phyloP scores from a whole-genome alignment of 2,888 invertebrate genomes.

The Cactoblastis cactorum region DNA sequence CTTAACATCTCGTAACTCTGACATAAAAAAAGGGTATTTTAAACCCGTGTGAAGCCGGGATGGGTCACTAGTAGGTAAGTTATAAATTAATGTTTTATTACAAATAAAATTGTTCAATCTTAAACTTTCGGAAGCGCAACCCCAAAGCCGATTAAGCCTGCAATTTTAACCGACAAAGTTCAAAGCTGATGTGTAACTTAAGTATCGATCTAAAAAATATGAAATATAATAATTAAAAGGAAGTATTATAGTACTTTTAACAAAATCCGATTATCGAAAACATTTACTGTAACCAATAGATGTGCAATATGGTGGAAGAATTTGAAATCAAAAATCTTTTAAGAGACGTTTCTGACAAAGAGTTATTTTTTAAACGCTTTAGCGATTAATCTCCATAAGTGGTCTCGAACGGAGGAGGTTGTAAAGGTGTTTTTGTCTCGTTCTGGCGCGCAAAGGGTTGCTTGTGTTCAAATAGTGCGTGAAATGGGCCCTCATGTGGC shows the following conservation, averaged over 20 bases:
- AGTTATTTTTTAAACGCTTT: constrained; percentile 12
- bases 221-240: constrained; percentile 17
- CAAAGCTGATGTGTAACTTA: constrained; percentile 6
- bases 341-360: constrained; percentile 1
- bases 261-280: constrained; percentile 55
- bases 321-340: constrained; percentile 16
- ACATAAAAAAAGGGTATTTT: too few relatives aligned
- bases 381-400: constrained; percentile 21
- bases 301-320: constrained; percentile 47
- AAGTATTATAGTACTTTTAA: constrained; percentile 26
- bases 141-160: background rate
- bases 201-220: constrained; percentile 11
- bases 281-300: constrained; percentile 47
- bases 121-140: background rate
- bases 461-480: constrained; percentile 43
- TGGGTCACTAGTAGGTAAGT: too few relatives aligned
- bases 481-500: constrained; percentile 25
- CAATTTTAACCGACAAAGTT: constrained; percentile 2
- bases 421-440: constrained; percentile 16
- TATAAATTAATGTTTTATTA: too few relatives aligned
- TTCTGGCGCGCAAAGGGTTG: constrained; percentile 31
- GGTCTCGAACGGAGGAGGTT: constrained; percentile 13
- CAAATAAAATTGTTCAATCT: too few relatives aligned
- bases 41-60: too few relatives aligned
- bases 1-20: too few relatives aligned